Conservation (phyloP, 2,797 vertebrate genomes). For the Anguilla pacifica region DNA sequence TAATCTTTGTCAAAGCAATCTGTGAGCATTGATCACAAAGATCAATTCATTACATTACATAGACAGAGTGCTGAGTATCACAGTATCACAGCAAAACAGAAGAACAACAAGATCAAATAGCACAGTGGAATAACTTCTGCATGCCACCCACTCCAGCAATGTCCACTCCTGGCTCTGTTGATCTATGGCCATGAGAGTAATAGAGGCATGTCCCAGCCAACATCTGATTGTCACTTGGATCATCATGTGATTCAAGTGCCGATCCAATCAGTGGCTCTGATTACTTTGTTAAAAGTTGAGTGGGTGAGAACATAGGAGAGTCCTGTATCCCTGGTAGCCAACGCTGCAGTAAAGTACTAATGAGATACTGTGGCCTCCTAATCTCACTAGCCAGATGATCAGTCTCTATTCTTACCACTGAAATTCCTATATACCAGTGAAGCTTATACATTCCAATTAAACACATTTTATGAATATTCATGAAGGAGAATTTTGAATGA, state of each 20-base stretch:
- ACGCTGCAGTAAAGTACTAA: not conserved
- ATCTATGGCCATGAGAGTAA: not conserved
- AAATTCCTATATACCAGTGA: not conserved
- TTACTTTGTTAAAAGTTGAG: not conserved
- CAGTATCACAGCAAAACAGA: not conserved
- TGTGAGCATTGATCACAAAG: constrained; percentile 17
- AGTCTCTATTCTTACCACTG: not conserved
- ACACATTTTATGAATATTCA: not conserved
- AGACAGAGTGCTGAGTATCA: constrained; percentile 26
- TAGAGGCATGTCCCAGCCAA: not conserved
- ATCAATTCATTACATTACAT: constrained; percentile 23
- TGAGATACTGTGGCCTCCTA: not conserved
- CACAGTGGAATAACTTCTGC: not conserved
- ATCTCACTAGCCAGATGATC: not conserved
- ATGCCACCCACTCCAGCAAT: not conserved
- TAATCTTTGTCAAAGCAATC: constrained; percentile 26
- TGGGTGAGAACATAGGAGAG: not conserved
- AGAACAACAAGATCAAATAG: not conserved
- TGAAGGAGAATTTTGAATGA: no score
- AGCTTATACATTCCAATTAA: not conserved
- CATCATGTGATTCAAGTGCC: not conserved
- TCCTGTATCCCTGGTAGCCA: not conserved
- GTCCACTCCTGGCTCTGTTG: not conserved
- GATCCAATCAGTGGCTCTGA: not conserved
- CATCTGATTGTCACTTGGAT: not conserved